Evolutionary conservation across 2,888 invertebrate species (phyloP), one percentile per base, ranked within the genome.

Genomic region (Acronicta leporina): DNA sequence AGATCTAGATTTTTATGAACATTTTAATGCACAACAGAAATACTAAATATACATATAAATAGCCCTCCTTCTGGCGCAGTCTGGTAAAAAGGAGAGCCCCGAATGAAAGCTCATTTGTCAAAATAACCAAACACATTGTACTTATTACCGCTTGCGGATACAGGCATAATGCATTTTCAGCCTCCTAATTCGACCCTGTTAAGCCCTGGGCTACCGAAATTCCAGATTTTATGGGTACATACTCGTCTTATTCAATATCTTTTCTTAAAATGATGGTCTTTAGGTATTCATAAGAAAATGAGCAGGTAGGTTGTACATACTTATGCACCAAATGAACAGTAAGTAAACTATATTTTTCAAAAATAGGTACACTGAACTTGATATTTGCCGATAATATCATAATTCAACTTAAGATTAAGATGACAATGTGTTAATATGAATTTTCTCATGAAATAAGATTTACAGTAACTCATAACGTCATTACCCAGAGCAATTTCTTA

Each of bases 181-280:
- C 64, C 61, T 73, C 63, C 77, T 68, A 80, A 79, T 87, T 80
- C 86, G 81, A 74, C 83, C 84, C 86, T 85, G 86, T 72, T 65
- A 76, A 75, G 89, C 91, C 88, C 82, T 85, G 86, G 91, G 91
- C 92, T 90, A 91, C 90, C 88, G 87, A 91, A 91, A 91, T 91
- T 91, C 89, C 87, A 80, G 79, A 75, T 83, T 82, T 38, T 80
- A 81, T 76, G 80, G 73, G 71, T 79, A 63, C 80, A 79, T 82
- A 82, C 84, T 82, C 80, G 80, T 72, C 79, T 84, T 87, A 86
- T 80, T 82, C 77, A 70, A 77, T 74, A 76, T 74, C 73, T 76
- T 80, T 82, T 66, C 73, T 59, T 51, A 59, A 64, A 58, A 73
- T 52, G 53, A 63, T 62, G 60, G 49, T 77, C 46, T 56, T 73